These are phyloP conservation scores for Melipona beecheii DNA, from an alignment of 2,888 invertebrate species.

Conservation along the genomic window DNA sequence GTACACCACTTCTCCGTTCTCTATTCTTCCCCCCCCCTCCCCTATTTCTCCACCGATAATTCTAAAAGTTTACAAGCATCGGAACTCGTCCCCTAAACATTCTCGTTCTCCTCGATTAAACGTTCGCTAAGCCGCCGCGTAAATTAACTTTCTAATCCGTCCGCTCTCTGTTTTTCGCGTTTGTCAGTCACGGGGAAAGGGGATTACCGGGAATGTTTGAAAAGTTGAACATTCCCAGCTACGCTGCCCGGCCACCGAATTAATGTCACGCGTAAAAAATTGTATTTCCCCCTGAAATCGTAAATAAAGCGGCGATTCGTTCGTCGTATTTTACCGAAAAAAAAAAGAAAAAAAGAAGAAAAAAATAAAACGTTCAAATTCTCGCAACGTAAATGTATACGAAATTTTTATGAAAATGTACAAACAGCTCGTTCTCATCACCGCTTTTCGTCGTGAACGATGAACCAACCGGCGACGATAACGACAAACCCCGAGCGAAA, in stretches of 20 bases:
- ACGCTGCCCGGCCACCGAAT: background rate
- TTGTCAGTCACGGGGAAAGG: too few species aligned
- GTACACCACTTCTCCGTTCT: too few species aligned
- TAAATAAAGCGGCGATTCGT: too few species aligned
- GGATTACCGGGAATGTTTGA: background rate
- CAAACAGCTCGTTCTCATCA: background rate
- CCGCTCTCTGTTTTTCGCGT: background rate
- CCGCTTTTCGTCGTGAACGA: background rate
- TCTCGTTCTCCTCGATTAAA: conserved; percentile 37
- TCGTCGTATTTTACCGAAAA: background rate
- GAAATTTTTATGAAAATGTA: background rate
- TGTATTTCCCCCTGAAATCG: too few species aligned
- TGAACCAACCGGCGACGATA: background rate
- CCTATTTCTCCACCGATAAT: conserved; percentile 36
- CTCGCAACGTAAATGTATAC: background rate
- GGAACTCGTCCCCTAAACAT: conserved; percentile 43
- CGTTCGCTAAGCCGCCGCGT: background rate
- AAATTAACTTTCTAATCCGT: conserved; percentile 26
- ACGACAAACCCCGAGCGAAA: too few species aligned
- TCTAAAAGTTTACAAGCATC: conserved; percentile 51
- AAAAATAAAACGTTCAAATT: background rate
- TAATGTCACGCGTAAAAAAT: too few species aligned
- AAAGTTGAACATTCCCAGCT: background rate
- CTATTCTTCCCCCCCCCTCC: background rate
- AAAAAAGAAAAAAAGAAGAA: too few species aligned